Percentiles rank a stretch among this genome's conserved stretches.
These are phyloP conservation scores for Oxyteleia sp. DNA, from an alignment of 2,888 invertebrate species.

Conservation along the genomic window DNA sequence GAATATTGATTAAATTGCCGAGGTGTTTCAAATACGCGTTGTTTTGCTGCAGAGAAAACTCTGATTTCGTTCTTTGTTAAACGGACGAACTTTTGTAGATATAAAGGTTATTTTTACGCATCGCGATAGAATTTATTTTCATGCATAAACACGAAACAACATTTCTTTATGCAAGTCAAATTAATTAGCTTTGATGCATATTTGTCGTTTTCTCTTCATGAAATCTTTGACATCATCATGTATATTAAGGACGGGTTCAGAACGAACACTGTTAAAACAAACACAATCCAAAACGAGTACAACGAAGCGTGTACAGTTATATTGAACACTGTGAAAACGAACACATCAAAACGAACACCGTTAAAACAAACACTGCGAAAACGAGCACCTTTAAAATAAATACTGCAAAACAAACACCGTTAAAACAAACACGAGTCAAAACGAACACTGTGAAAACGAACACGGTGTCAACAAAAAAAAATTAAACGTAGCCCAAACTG, in stretches of 20 bases:
- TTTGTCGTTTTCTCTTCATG: conserved; percentile 1
- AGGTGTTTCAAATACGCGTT: not conserved
- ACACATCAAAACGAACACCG: no score
- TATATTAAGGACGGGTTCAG: conserved; percentile 27
- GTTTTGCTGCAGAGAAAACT: not conserved
- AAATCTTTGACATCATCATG: conserved; percentile 22
- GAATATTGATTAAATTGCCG: conserved; percentile 17
- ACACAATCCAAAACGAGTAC: no score
- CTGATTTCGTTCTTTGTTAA: conserved; percentile 14
- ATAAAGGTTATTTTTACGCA: conserved; percentile 3
- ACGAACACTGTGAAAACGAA: no score
- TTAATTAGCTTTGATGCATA: conserved; percentile 16
- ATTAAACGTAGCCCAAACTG: no score
- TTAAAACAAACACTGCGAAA: no score
- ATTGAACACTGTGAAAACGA: no score
- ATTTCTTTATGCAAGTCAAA: conserved; percentile 24
- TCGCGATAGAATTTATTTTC: conserved; percentile 9
- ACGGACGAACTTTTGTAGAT: not conserved
- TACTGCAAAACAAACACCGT: no score
- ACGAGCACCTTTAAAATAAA: no score
- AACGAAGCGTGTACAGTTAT: no score
- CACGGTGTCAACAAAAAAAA: no score
- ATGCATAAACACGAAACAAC: conserved; percentile 6
- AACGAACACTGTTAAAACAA: no score
- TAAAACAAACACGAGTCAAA: no score